Percentiles rank a stretch among this genome's conserved stretches.
Evolutionary conservation across 2,113 vertebrate genomes (phyloP).

Genomic region (Seriola dumerili): DNA sequence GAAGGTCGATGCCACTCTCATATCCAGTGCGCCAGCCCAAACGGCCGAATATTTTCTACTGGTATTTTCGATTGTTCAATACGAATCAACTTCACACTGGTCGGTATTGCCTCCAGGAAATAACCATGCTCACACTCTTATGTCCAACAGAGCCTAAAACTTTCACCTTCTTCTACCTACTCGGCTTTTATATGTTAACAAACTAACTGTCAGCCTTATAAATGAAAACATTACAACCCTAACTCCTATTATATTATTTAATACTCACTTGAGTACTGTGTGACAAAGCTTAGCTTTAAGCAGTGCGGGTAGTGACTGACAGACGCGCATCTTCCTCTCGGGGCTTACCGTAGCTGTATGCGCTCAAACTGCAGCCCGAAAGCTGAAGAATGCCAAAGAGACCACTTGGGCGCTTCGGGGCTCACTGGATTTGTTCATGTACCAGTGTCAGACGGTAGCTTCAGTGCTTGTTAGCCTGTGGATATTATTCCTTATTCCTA

Average conservation of each 20-base stretch:
- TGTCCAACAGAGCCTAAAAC: background rate
- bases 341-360: background rate
- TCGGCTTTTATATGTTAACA: background rate
- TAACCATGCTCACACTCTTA: background rate
- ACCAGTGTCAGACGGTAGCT: background rate
- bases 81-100: background rate
- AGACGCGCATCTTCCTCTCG: no score
- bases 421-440: background rate
- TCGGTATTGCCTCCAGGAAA: background rate
- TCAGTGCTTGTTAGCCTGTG: no score
- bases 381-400: background rate
- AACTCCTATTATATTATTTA: background rate
- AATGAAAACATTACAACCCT: background rate
- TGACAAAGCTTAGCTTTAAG: background rate
- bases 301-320: no score
- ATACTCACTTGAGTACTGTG: background rate
- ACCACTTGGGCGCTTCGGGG: background rate
- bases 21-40: background rate
- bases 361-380: background rate
- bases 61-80: background rate
- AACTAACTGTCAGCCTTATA: background rate
- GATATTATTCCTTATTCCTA: background rate
- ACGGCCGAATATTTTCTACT: background rate
- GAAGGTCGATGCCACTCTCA: slow-evolving; percentile 14
- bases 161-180: background rate